phyloP scores from a whole-genome alignment of 2,888 invertebrate species.

The Cosmorhoe ocellata region DNA sequence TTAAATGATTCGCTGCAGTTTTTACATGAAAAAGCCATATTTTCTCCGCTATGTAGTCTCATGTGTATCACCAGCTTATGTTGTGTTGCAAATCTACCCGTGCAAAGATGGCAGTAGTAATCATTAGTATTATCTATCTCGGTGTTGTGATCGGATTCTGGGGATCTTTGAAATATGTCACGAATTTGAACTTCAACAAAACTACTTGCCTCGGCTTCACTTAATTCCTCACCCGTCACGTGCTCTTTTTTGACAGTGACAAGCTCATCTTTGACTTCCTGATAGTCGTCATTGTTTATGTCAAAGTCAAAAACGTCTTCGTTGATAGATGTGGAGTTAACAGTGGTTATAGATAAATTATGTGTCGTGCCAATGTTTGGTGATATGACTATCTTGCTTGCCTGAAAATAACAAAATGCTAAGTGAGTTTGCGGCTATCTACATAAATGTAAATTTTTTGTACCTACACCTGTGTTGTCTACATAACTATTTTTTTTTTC shows the following conservation, averaged over 20 bases:
- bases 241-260: conserved; percentile 9
- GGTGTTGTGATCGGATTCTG: background rate
- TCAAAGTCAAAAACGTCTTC: conserved; percentile 7
- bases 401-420: background rate
- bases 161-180: conserved; percentile 1
- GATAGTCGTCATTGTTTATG: background rate
- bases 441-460: no score
- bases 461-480: no score
- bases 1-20: background rate
- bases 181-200: conserved; percentile 9
- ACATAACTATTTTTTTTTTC: no score
- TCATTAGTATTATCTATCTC: background rate
- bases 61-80: conserved; percentile 6
- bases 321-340: conserved; percentile 1
- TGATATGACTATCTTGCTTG: background rate
- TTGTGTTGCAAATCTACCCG: conserved; percentile 1
- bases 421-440: no score
- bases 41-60: conserved; percentile 1
- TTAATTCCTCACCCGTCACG: background rate
- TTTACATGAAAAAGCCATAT: background rate
- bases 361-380: background rate
- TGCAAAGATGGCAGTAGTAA: conserved; percentile 11
- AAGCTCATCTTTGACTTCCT: conserved; percentile 8
- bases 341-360: conserved; percentile 1
- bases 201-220: background rate